Evolutionary conservation across 1,140 invertebrate species (phyloP), one percentile per base, ranked within the genome.

Genomic region (Drosophila nigrodunni): DNA sequence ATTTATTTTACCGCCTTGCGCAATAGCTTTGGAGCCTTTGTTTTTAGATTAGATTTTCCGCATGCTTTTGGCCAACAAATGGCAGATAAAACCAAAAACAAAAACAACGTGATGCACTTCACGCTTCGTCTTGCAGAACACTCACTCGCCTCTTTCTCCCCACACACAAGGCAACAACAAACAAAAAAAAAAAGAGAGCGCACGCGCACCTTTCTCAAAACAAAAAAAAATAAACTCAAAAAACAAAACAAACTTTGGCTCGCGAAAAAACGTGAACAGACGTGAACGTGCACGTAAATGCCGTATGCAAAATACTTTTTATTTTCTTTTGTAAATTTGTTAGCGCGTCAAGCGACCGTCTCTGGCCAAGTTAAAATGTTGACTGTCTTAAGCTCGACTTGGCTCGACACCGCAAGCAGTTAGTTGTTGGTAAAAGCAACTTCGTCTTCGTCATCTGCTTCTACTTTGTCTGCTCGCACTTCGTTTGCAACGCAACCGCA

Each of bases 111-210:
- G 49, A 66, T 87, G 77, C 77, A 85, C 85, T 88, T 88, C 85
- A 88, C 85, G 85, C 85, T 88, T 39, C 82, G 85, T 85, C 85
- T 88, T 89, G 85, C 85, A 88, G 85, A 88, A 88, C 85, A 88
- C 80, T 75, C 62, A 69, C 69, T 80, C 64, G 61, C 50, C 66
- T 80, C 71, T 75, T 64, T 50, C 13, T 52, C 49, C 5, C 30
- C 30, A 35, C 21, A 30, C 3, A 30, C 25, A 15, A n/a, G 3
- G 6, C 10, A 43, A 30, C 8, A 37, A 30, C 25, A 30, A 43
- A 41, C 49, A 52, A 37, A 61, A 30, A 67, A 30, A 67, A 54
- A 77, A 67, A 55, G 55, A 74, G 70, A 77, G 70, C 78, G 62
- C 81, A 70, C 77, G 69, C 83, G 77, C 80, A 82, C 85, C 80